Conservation (phyloP, 2,113 vertebrate species). For the Alosa alosa region DNA sequence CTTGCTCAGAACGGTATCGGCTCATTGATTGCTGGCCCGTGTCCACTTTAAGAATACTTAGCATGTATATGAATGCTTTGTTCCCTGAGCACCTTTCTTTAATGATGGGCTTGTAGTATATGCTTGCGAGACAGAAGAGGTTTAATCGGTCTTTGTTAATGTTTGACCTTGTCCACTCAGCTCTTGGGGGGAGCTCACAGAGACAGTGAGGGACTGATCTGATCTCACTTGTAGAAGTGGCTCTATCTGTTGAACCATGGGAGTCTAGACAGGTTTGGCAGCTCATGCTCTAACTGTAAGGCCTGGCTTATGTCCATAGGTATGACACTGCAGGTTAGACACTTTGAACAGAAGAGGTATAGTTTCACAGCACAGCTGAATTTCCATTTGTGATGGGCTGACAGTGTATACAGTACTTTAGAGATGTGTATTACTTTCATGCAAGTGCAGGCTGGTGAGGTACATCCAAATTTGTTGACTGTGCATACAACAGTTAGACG, state of each 20-base stretch:
- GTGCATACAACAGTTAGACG: not conserved
- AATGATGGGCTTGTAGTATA: slow-evolving; percentile 20
- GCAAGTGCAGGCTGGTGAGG: not conserved
- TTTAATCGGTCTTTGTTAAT: slow-evolving; percentile 30
- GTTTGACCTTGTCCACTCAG: slow-evolving; percentile 30
- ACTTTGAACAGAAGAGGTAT: not conserved
- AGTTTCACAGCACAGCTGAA: not conserved
- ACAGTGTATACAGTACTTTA: not conserved
- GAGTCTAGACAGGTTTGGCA: too few relatives aligned
- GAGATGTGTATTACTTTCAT: not conserved
- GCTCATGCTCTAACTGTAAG: too few relatives aligned
- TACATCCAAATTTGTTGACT: not conserved
- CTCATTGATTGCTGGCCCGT: slow-evolving; percentile 26
- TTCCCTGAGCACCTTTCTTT: slow-evolving; percentile 22
- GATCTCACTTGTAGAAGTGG: not conserved
- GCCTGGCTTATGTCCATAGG: not conserved
- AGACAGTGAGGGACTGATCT: not conserved
- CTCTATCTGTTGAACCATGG: not conserved
- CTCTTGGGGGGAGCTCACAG: not conserved
- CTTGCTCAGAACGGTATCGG: slow-evolving; percentile 10
- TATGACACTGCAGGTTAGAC: not conserved
- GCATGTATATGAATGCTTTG: slow-evolving; percentile 31
- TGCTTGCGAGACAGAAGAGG: slow-evolving; percentile 5
- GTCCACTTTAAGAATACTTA: slow-evolving; percentile 32
- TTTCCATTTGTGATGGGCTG: not conserved